Conservation (phyloP, 2,797 vertebrate genomes). For the Nannoperca australis region DNA sequence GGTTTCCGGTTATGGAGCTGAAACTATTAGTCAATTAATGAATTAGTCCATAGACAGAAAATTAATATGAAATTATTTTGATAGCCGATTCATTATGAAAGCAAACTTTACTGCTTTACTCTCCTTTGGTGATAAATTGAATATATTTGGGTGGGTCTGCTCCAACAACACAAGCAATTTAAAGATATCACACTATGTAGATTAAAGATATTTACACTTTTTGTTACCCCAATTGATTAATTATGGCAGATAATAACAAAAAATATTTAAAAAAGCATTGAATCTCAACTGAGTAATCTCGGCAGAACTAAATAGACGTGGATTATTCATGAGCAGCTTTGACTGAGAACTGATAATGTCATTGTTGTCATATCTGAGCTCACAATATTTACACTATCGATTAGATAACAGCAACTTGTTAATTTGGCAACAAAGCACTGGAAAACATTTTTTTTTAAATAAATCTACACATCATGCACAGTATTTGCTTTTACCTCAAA, state of each 20-base stretch:
- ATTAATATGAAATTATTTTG: background rate
- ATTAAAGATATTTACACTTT: no score
- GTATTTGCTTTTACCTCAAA: background rate
- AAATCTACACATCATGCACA: background rate
- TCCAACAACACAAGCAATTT: background rate
- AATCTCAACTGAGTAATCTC: no score
- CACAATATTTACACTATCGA: background rate
- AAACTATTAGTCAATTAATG: background rate
- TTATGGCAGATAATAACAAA: no score
- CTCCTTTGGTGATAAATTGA: background rate
- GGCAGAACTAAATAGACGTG: no score
- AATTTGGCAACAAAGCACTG: background rate
- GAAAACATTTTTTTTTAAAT: background rate
- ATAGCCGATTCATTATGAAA: no score
- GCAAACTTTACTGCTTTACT: background rate
- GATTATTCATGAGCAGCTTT: background rate
- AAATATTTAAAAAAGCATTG: no score
- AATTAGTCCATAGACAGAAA: background rate
- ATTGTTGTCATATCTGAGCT: background rate
- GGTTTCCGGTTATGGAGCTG: constrained; percentile 4
- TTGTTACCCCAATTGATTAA: background rate
- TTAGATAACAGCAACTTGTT: background rate
- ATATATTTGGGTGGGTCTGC: background rate
- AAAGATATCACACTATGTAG: background rate
- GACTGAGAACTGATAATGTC: background rate